A percentile compares a stretch with the other conserved stretches of the same genome.
Evolutionary conservation across 2,113 vertebrate genomes (phyloP).

Genomic region (Pristiophorus japonicus): DNA sequence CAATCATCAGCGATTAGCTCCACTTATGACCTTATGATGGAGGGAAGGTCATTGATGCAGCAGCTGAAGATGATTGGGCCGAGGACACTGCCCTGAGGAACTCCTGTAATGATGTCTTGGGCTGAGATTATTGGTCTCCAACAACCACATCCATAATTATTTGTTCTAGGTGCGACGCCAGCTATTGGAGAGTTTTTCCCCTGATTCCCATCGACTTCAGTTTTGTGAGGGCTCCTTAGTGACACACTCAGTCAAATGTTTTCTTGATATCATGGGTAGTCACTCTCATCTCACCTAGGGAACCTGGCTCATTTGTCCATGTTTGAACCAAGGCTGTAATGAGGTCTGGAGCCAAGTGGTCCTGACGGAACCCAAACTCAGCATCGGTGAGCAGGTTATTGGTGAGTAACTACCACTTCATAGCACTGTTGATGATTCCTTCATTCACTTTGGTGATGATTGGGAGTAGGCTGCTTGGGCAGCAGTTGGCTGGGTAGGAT

Average conservation of each 20-base stretch:
- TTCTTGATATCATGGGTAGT: not conserved
- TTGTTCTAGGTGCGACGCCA: too few species aligned
- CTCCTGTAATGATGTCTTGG: too few species aligned
- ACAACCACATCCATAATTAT: too few species aligned
- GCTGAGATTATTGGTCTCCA: too few species aligned
- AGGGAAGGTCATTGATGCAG: too few species aligned
- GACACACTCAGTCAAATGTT: too few species aligned
- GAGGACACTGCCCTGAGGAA: too few species aligned
- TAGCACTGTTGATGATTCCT: not conserved
- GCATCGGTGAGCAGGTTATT: not conserved
- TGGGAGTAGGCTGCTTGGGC: not conserved
- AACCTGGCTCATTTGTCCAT: not conserved
- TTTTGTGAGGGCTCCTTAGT: not conserved
- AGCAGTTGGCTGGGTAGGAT: not conserved
- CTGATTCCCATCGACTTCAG: not conserved
- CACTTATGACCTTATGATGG: too few species aligned
- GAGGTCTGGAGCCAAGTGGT: not conserved
- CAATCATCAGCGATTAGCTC: too few species aligned
- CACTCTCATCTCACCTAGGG: not conserved
- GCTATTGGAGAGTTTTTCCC: too few species aligned
- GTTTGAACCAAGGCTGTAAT: not conserved
- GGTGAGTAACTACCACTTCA: too few species aligned
- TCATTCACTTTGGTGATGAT: not conserved
- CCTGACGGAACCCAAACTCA: not conserved
- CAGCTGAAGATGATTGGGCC: too few species aligned